phyloP scores from a whole-genome alignment of 2,113 vertebrate genomes.

The Brachyhypopomus gauderio region DNA sequence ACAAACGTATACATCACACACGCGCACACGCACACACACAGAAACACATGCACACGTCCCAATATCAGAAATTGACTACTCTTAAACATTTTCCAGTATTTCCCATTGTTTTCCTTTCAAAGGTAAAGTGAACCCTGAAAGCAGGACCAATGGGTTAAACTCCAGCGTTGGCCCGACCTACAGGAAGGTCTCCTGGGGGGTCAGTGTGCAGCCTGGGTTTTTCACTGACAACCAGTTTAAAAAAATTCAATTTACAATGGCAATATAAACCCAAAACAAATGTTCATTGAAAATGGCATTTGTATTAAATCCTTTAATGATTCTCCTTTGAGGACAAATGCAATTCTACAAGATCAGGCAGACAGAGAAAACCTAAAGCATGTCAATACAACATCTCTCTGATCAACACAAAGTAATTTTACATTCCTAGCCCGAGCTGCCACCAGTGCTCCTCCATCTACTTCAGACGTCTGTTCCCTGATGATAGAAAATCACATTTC shows the following conservation, averaged over 20 bases:
- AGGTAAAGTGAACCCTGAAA: too few relatives aligned
- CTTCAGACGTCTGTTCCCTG: slow-evolving; percentile 82
- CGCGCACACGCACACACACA: too few relatives aligned
- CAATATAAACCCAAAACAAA: slow-evolving; percentile 10
- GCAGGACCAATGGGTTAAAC: not conserved
- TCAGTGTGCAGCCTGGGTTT: not conserved
- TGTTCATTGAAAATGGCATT: slow-evolving; percentile 36
- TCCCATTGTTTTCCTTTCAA: too few relatives aligned
- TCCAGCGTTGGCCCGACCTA: not conserved
- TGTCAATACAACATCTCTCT: slow-evolving; percentile 53
- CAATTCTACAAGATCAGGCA: slow-evolving; percentile 15
- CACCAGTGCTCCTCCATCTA: slow-evolving; percentile 80
- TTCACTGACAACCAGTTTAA: slow-evolving; percentile 14
- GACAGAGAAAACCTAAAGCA: slow-evolving; percentile 24
- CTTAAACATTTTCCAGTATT: too few relatives aligned
- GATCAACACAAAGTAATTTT: slow-evolving; percentile 58
- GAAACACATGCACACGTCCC: not conserved
- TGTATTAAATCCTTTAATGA: slow-evolving; percentile 51
- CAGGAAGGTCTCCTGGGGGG: not conserved
- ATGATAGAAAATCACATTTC: slow-evolving; percentile 81
- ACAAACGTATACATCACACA: too few relatives aligned
- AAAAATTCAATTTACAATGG: slow-evolving; percentile 32
- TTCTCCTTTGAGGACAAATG: slow-evolving; percentile 43
- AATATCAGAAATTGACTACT: too few relatives aligned
- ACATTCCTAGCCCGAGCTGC: slow-evolving; percentile 68